phyloP scores from a whole-genome alignment of 64 coral and sea anemone species.

The Exaiptasia diaphana region DNA sequence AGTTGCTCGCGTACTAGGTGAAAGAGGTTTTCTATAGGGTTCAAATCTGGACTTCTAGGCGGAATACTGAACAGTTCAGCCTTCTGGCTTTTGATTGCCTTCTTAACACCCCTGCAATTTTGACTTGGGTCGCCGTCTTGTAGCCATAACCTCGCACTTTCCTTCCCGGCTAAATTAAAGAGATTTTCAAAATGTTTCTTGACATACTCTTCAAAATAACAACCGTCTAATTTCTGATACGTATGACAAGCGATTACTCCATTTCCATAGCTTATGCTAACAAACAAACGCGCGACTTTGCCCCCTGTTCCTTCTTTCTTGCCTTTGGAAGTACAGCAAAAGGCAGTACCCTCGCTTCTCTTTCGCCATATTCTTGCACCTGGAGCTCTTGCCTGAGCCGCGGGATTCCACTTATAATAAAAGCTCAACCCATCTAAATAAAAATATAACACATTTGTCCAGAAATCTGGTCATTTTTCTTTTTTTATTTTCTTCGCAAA shows the following conservation, averaged over 20 bases:
- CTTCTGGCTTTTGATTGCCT: neutral
- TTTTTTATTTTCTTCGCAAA: constrained; percentile 10
- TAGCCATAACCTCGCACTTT: constrained; percentile 9
- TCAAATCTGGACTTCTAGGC: constrained; percentile 58
- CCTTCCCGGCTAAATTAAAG: neutral
- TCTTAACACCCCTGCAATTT: constrained; percentile 12
- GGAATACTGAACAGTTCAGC: constrained; percentile 29
- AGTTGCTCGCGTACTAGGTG: constrained; percentile 37
- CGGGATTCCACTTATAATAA: neutral
- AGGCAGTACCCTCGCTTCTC: constrained; percentile 13
- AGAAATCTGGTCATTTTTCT: neutral
- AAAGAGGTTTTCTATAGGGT: constrained; percentile 60
- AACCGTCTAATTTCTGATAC: constrained; percentile 1
- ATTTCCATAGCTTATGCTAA: constrained; percentile 39
- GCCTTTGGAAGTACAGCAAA: constrained; percentile 32
- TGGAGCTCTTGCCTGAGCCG: constrained; percentile 21
- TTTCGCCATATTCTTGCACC: constrained; percentile 49
- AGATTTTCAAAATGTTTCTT: neutral
- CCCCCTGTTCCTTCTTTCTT: constrained; percentile 56
- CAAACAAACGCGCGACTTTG: constrained; percentile 52
- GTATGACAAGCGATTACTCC: constrained; percentile 35
- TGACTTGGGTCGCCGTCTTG: constrained; percentile 59
- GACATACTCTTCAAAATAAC: constrained; percentile 39
- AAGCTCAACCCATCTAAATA: constrained; percentile 3
- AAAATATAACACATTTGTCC: neutral